These are phyloP conservation scores for Xyrichtys novacula DNA, from an alignment of 2,797 vertebrate genomes.

Conservation along the genomic window DNA sequence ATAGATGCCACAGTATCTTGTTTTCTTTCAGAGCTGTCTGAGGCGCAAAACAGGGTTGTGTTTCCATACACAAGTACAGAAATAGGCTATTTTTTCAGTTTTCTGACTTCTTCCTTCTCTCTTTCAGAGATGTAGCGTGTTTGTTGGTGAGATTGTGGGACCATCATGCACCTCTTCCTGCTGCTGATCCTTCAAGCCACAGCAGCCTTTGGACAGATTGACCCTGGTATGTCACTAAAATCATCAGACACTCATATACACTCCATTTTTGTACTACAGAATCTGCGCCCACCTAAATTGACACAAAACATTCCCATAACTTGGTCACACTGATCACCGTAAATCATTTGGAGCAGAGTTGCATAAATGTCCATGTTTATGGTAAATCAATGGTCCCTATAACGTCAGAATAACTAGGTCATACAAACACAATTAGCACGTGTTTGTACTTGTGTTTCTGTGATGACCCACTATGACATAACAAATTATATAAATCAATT, in stretches of 20 bases:
- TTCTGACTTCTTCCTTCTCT: conserved; percentile 2
- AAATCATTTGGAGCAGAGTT: too few species aligned
- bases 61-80: too few species aligned
- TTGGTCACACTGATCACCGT: neutral
- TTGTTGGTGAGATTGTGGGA: conserved; percentile 75
- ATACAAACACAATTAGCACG: too few species aligned
- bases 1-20: too few species aligned
- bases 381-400: too few species aligned
- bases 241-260: neutral
- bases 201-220: conserved; percentile 86
- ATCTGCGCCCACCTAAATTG: neutral
- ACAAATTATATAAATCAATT: too few species aligned
- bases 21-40: too few species aligned
- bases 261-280: neutral
- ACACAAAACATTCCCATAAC: neutral
- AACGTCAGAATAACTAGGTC: neutral
- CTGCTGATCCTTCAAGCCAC: conserved; percentile 87
- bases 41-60: too few species aligned
- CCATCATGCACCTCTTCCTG: conserved; percentile 92
- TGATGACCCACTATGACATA: too few species aligned
- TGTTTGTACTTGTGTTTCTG: too few species aligned
- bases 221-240: conserved; percentile 83
- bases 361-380: neutral
- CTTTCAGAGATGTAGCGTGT: conserved; percentile 85
- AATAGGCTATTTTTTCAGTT: neutral